Evolutionary conservation across 1,140 invertebrate genomes (phyloP).

Genomic region (Phymorhynchus buccinoides): DNA sequence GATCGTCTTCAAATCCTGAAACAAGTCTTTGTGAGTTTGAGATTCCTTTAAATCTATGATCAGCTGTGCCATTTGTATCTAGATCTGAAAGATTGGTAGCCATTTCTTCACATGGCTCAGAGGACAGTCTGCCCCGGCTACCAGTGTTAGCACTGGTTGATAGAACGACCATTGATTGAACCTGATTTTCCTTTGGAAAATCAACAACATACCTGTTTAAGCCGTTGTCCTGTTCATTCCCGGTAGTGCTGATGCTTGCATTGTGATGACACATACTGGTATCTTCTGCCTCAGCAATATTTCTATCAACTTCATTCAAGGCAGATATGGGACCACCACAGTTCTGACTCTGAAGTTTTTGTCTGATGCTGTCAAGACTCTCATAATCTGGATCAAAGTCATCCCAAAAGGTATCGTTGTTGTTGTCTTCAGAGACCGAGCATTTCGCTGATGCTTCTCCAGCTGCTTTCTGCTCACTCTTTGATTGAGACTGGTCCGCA

Average conservation of each 20-base stretch:
- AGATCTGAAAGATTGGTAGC: not conserved
- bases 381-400: conserved; percentile 57
- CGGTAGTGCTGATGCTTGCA: not conserved
- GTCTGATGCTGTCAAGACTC: conserved; percentile 55
- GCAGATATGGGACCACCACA: not conserved
- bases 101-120: conserved; percentile 18
- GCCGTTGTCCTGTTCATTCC: conserved; percentile 45
- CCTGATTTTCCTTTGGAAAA: conserved; percentile 32
- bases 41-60: not conserved
- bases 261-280: not conserved
- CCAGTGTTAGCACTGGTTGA: no score
- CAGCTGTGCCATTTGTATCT: not conserved
- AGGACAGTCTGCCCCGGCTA: not conserved
- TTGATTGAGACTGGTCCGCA: not conserved
- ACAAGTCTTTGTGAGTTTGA: not conserved
- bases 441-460: not conserved
- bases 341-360: conserved; percentile 44
- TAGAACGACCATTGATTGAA: conserved; percentile 19
- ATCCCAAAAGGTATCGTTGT: conserved; percentile 38
- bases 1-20: conserved; percentile 33
- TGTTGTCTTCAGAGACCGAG: not conserved
- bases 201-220: conserved; percentile 41
- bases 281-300: not conserved
- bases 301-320: not conserved
- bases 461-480: not conserved